Evolutionary conservation across 2,113 vertebrate species (phyloP).

Genomic region (Otis tarda): DNA sequence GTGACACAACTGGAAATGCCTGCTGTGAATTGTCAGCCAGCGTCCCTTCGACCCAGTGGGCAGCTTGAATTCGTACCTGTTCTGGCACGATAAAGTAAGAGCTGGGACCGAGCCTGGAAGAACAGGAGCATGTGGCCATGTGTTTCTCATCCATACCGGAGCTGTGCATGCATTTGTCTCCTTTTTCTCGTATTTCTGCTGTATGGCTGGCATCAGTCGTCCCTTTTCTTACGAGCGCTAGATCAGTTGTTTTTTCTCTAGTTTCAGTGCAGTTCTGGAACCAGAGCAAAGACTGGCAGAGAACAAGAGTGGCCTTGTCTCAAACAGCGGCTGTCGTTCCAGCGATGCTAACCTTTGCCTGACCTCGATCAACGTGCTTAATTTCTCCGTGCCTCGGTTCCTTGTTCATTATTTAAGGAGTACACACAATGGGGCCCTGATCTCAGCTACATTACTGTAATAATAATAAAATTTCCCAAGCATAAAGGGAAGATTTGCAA

Average conservation of each 20-base stretch:
- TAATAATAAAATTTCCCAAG: background rate
- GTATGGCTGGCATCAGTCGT: background rate
- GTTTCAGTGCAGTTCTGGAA: background rate
- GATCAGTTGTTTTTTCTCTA: background rate
- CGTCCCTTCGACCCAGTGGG: background rate
- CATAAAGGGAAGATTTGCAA: slow-evolving; percentile 17
- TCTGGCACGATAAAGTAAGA: background rate
- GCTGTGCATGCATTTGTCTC: background rate
- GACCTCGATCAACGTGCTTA: background rate
- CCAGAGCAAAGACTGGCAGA: background rate
- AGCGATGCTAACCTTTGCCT: background rate
- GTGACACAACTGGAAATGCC: background rate
- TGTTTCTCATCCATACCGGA: background rate
- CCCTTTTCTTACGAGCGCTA: background rate
- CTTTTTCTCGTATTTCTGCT: background rate
- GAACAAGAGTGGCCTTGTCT: background rate
- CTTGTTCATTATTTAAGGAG: background rate
- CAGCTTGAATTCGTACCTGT: background rate
- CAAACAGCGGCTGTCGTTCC: background rate
- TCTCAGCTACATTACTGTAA: background rate
- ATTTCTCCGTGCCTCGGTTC: background rate
- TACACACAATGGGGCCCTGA: background rate
- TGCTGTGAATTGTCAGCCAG: background rate
- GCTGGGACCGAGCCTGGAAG: background rate
- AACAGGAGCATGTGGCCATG: background rate